These are phyloP conservation scores for Oikopleura albicans DNA, from an alignment of 23 tunicate species.

Conservation along the genomic window DNA sequence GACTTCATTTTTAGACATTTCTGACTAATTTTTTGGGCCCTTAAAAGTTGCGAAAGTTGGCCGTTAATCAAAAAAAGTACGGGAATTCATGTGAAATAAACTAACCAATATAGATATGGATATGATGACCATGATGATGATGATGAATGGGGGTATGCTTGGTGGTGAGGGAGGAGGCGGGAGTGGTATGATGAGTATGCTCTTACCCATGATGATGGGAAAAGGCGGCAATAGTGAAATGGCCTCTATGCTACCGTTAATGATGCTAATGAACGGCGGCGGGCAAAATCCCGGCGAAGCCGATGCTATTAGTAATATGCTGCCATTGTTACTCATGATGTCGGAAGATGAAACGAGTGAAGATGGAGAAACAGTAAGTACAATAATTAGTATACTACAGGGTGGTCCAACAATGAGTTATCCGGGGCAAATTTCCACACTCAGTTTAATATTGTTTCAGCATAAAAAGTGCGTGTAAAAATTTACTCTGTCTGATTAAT, in stretches of 20 bases:
- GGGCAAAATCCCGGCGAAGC: background rate
- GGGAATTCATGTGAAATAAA: too few species aligned
- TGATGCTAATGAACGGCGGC: conserved; percentile 17
- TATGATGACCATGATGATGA: conserved; percentile 19
- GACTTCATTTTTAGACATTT: too few species aligned
- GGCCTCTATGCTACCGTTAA: background rate
- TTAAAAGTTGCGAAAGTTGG: too few species aligned
- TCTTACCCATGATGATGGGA: background rate
- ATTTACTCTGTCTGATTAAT: too few species aligned
- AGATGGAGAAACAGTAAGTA: background rate
- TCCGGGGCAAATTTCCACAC: too few species aligned
- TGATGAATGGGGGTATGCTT: background rate
- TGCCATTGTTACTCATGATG: conserved; percentile 1
- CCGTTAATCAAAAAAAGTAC: too few species aligned
- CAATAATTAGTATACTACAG: background rate
- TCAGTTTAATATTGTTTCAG: too few species aligned
- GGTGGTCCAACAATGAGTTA: too few species aligned
- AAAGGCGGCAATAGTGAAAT: background rate
- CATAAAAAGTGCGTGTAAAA: too few species aligned
- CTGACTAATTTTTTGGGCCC: too few species aligned
- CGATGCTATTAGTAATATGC: background rate
- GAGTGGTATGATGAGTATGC: background rate
- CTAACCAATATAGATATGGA: background rate
- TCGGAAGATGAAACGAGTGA: background rate
- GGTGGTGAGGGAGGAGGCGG: background rate